Evolutionary conservation across 2,888 invertebrate species (phyloP).

Genomic region (Eupsilia transversa): DNA sequence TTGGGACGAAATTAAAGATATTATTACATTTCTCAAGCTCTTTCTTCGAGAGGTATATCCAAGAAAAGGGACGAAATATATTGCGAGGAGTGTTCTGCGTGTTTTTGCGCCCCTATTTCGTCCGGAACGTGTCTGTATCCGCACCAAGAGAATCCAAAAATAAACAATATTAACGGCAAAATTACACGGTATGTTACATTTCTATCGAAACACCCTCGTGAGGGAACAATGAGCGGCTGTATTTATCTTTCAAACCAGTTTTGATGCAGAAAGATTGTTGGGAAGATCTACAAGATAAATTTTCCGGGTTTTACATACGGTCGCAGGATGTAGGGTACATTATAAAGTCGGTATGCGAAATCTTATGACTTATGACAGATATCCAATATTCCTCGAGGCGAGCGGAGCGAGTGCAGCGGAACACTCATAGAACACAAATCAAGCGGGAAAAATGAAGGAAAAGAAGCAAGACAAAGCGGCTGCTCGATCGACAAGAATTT

Average conservation of each 20-base stretch:
- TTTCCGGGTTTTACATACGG: slow-evolving; percentile 68
- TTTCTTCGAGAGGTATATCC: slow-evolving; percentile 69
- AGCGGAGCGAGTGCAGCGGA: slow-evolving; percentile 78
- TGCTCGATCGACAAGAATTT: slow-evolving; percentile 85
- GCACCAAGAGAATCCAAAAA: slow-evolving; percentile 65
- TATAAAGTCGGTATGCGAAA: slow-evolving; percentile 81
- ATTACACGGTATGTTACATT: slow-evolving; percentile 64
- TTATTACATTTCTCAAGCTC: slow-evolving; percentile 81
- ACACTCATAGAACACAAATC: slow-evolving; percentile 86
- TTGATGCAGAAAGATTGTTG: slow-evolving; percentile 54
- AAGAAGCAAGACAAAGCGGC: slow-evolving; percentile 84
- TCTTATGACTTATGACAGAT: slow-evolving; percentile 86
- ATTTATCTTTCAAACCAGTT: slow-evolving; percentile 62
- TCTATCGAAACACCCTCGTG: slow-evolving; percentile 37
- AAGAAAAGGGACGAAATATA: slow-evolving; percentile 72
- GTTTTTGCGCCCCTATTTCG: slow-evolving; percentile 65
- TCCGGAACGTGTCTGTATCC: slow-evolving; percentile 64
- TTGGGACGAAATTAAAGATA: slow-evolving; percentile 80
- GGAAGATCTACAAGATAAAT: slow-evolving; percentile 67
- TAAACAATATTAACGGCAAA: slow-evolving; percentile 71
- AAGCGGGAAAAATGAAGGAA: slow-evolving; percentile 79
- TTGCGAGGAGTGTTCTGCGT: slow-evolving; percentile 66
- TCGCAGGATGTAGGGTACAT: slow-evolving; percentile 75
- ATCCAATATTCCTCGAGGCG: slow-evolving; percentile 84
- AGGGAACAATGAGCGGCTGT: slow-evolving; percentile 44